Evolutionary conservation across 2,888 invertebrate species (phyloP).

Genomic region (Malthinus flaveolus): DNA sequence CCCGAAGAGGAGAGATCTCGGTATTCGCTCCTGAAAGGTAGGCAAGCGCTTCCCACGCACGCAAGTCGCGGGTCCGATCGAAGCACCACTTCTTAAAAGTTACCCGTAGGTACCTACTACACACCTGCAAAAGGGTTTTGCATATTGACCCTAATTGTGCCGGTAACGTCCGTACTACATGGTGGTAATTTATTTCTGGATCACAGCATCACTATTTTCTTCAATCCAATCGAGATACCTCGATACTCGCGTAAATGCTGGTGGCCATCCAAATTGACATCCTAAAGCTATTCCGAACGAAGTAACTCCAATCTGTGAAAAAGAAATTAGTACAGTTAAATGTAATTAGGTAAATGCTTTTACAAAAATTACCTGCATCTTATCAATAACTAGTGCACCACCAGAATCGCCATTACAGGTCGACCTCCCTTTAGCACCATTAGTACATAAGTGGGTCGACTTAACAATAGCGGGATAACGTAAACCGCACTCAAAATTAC

Average conservation of each 20-base stretch:
- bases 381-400: not conserved
- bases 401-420: conserved; percentile 59
- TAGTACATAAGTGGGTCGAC: conserved; percentile 56
- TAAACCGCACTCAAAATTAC: conserved; percentile 33
- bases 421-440: conserved; percentile 51
- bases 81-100: no score
- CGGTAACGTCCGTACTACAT: no score
- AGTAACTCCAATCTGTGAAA: conserved; percentile 30
- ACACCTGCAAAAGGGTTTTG: no score
- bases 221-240: conserved; percentile 47
- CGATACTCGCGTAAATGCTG: conserved; percentile 51
- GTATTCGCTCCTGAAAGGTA: no score
- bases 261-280: conserved; percentile 51
- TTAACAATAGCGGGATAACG: conserved; percentile 28
- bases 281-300: conserved; percentile 48
- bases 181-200: not conserved
- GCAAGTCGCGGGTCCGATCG: no score
- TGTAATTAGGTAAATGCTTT: no score
- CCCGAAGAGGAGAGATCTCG: no score
- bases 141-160: no score
- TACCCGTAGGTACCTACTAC: no score
- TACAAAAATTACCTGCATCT: not conserved
- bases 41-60: no score
- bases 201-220: not conserved
- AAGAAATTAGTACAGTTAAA: not conserved